Evolutionary conservation across 2,888 invertebrate species (phyloP).

Genomic region (Aproaerema taeniolella): DNA sequence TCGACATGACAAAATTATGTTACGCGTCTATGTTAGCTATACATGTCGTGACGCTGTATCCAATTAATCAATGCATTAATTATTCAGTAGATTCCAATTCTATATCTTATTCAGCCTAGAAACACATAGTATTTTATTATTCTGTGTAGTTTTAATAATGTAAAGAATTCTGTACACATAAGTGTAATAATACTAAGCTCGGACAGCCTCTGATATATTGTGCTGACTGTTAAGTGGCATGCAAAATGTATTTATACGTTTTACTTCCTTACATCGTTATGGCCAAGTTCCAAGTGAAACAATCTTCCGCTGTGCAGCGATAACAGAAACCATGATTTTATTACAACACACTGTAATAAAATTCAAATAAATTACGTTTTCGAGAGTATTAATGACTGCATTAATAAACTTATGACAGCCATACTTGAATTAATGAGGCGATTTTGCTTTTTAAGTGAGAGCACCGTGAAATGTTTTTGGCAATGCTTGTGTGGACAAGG

Average conservation of each 20-base stretch:
- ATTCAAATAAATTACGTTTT: conserved; percentile 46
- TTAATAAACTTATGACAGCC: conserved; percentile 19
- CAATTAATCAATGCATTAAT: too few species aligned
- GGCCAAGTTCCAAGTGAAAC: conserved; percentile 71
- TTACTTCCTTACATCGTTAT: conserved; percentile 72
- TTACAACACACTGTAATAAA: conserved; percentile 56
- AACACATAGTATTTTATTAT: too few species aligned
- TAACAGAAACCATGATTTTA: conserved; percentile 55
- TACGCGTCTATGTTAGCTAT: too few species aligned
- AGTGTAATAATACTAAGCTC: too few species aligned
- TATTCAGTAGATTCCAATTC: too few species aligned
- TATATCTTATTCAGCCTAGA: too few species aligned
- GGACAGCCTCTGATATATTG: conserved; percentile 68
- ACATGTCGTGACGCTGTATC: too few species aligned
- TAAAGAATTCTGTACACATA: too few species aligned
- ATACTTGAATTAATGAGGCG: conserved; percentile 9
- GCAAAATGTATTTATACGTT: conserved; percentile 74
- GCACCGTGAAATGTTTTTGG: too few species aligned
- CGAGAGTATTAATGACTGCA: conserved; percentile 21
- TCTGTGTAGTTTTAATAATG: too few species aligned
- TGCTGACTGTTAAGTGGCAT: conserved; percentile 70
- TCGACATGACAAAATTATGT: too few species aligned
- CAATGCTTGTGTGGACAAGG: too few species aligned
- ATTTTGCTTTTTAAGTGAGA: conserved; percentile 2
- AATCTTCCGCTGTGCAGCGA: conserved; percentile 64